A percentile compares a stretch with the other conserved stretches of the same genome.
These are phyloP conservation scores for Scelioninae gen. 2 DNA, from an alignment of 2,888 invertebrate genomes.

Conservation along the genomic window DNA sequence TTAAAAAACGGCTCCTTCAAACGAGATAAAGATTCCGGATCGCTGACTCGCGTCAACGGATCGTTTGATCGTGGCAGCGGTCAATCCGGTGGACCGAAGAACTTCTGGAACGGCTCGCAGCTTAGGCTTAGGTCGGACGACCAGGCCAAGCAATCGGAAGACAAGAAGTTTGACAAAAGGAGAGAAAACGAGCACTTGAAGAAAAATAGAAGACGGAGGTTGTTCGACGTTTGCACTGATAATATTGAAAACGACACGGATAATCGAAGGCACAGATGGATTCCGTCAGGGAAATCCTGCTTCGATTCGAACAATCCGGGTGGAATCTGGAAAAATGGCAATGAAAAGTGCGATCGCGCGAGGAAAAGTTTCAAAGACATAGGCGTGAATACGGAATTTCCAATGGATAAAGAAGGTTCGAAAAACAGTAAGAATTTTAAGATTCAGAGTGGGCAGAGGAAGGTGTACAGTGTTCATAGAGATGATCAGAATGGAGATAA, in stretches of 20 bases:
- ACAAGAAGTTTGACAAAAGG: conserved; percentile 60
- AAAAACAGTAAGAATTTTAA: conserved; percentile 8
- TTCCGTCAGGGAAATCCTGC: conserved; percentile 17
- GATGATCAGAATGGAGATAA: no score
- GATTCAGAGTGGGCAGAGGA: background rate
- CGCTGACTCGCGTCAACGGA: conserved; percentile 38
- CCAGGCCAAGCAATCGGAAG: conserved; percentile 31
- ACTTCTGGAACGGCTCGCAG: conserved; percentile 39
- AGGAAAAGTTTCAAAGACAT: conserved; percentile 36
- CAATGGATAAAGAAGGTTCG: background rate
- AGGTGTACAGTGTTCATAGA: background rate
- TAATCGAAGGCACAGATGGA: conserved; percentile 29
- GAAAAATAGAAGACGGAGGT: conserved; percentile 49
- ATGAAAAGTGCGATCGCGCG: conserved; percentile 65
- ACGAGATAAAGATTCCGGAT: conserved; percentile 51
- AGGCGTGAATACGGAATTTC: conserved; percentile 47
- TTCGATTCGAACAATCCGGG: conserved; percentile 61
- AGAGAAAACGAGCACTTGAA: conserved; percentile 57
- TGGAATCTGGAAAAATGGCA: conserved; percentile 46
- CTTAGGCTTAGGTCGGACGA: conserved; percentile 36
- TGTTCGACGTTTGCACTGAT: conserved; percentile 39
- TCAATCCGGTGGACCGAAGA: conserved; percentile 42
- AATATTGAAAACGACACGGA: conserved; percentile 33
- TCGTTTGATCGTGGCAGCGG: conserved; percentile 61
- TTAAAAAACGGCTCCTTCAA: conserved; percentile 51